Conservation (phyloP, 2,113 vertebrate genomes). For the Apodemus sylvaticus region DNA sequence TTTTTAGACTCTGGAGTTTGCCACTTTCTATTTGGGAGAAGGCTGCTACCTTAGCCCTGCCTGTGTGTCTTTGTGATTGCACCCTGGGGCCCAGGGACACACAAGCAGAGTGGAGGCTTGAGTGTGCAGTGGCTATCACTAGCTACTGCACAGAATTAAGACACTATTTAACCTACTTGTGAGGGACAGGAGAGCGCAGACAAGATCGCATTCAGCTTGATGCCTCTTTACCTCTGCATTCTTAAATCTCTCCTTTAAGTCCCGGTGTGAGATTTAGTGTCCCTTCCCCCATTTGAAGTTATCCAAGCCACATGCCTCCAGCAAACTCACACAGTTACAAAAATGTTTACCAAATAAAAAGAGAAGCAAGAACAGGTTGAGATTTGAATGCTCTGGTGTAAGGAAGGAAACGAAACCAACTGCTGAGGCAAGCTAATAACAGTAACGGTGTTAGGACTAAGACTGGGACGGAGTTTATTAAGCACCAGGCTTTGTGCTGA, state of each 20-base stretch:
- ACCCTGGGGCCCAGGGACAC: neutral
- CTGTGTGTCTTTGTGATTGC: neutral
- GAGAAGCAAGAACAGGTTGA: neutral
- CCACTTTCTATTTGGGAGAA: constrained; percentile 46
- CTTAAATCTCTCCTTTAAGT: constrained; percentile 10
- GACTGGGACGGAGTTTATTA: neutral
- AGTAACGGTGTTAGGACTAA: neutral
- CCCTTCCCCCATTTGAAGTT: neutral
- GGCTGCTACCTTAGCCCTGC: neutral
- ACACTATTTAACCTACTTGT: constrained; percentile 66
- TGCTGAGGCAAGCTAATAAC: neutral
- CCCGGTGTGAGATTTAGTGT: constrained; percentile 26
- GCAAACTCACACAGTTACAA: neutral
- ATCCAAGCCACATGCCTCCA: neutral
- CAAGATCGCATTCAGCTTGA: constrained; percentile 50
- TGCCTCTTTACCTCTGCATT: constrained; percentile 45
- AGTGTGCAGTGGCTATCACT: constrained; percentile 23
- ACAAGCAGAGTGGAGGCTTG: neutral
- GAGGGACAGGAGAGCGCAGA: neutral
- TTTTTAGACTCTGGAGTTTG: neutral
- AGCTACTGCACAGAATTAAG: constrained; percentile 48
- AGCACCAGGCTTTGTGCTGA: neutral
- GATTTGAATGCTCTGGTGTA: neutral
- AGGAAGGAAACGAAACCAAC: neutral
- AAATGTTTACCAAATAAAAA: neutral